Base-by-base conservation (phyloP, 2,888 invertebrate species). In the Pinctada fucata region DNA sequence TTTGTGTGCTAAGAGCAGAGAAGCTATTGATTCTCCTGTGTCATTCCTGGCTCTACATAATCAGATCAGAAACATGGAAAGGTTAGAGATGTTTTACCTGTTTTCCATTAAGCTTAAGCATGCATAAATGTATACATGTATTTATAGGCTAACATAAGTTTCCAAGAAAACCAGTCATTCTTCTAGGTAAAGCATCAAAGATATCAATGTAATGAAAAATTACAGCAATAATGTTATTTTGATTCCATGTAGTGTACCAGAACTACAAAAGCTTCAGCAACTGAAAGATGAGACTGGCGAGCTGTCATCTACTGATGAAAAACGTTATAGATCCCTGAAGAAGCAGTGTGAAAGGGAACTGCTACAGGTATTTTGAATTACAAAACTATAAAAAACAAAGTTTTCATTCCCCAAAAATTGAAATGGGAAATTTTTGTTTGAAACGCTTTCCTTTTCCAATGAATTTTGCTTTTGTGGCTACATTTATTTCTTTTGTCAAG, bases 281-380 rank as follows among this genome's bases (percentile, higher is more conserved):
- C 93, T 99, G 66, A 99, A 99, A 92, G 99, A 99, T 91, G 99
- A 99, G 92, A 98, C 99, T 0, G 99, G 99, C 0, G 99, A 99
- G 91, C 93, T 99, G 79, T 97, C 98, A 3, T 97, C 97, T 0
- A 96, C 96, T 0, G 99, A 99, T 92, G 99, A 99, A 92, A 96
- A 98, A 83, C 94, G 99, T 0, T 99, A 98, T 91, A 94, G 98
- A 0, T 95, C 96, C 82, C 92, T 99, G 86, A 97, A 98, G 85
- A 96, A 97, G 88, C 95, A 96, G 50, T 96, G 97, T 6, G 99
- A 99, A 91, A 95, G 97, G 75, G 96, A 98, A 85, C 93, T 99
- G 10, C 87, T 93, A 31, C 91, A 92, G 89, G 92, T 92, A 78
- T 49, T 8, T 10, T 67, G 3, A 67, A 67, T 58, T 58, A 8